Evolutionary conservation across 2,888 invertebrate genomes (phyloP).

Genomic region (Trichogramma dendrolimi): DNA sequence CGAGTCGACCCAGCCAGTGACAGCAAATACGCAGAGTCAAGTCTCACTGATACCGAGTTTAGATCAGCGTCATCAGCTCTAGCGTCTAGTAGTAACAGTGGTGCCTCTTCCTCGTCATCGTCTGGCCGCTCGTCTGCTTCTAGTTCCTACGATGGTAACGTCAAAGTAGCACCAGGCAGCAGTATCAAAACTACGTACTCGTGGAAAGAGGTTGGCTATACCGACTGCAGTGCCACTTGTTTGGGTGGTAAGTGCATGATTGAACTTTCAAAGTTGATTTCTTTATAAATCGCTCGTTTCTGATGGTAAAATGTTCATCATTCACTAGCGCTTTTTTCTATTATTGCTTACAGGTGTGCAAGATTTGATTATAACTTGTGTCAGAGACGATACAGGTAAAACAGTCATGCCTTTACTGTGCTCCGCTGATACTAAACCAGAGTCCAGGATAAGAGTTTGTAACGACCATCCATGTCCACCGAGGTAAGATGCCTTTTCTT

Average conservation of each 20-base stretch:
- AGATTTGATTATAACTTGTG: conserved; percentile 84
- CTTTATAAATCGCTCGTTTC: neutral
- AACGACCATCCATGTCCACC: conserved; percentile 96
- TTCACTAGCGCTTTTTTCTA: neutral
- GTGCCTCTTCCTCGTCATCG: conserved; percentile 60
- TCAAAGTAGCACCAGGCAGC: conserved; percentile 65
- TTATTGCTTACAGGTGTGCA: conserved; percentile 55
- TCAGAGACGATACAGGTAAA: conserved; percentile 79
- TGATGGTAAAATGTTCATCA: neutral
- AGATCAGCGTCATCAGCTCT: conserved; percentile 39
- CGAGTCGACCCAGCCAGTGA: conserved; percentile 51
- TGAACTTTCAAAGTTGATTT: neutral
- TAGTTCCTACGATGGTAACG: conserved; percentile 50
- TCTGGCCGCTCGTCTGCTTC: conserved; percentile 57
- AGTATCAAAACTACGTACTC: conserved; percentile 77
- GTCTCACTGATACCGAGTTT: conserved; percentile 47
- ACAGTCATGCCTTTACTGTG: conserved; percentile 86
- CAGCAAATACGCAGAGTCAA: conserved; percentile 49
- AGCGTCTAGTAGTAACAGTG: conserved; percentile 33
- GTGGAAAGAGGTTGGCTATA: conserved; percentile 86
- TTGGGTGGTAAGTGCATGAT: conserved; percentile 66
- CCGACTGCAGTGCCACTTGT: conserved; percentile 91
- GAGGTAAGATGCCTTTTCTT: conserved; percentile 54
- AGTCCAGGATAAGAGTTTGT: conserved; percentile 82
- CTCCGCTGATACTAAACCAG: conserved; percentile 80